phyloP scores from a whole-genome alignment of 2,888 invertebrate species.

The Copidosoma aretas region DNA sequence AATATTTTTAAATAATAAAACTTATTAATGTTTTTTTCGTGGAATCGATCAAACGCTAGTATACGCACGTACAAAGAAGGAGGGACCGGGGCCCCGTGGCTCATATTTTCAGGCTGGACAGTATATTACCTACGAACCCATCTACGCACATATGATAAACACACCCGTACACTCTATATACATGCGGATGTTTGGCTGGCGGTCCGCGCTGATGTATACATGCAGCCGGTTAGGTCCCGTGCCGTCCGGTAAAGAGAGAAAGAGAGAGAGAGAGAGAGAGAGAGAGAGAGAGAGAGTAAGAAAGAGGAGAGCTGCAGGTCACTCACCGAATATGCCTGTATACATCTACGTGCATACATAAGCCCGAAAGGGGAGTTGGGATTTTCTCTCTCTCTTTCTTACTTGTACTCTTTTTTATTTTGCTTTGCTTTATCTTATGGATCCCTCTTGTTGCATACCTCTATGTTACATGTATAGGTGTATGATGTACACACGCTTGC shows the following conservation, averaged over 20 bases:
- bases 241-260: background rate
- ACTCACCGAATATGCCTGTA: conserved; percentile 59
- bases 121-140: conserved; percentile 51
- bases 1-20: too few species aligned
- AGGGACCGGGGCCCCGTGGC: conserved; percentile 54
- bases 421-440: background rate
- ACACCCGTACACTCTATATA: conserved; percentile 7
- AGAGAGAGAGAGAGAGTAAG: conserved; percentile 5
- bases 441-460: conserved; percentile 1
- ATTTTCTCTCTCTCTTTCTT: conserved; percentile 18
- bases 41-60: too few species aligned
- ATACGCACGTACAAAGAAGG: conserved; percentile 41
- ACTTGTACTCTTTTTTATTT: background rate
- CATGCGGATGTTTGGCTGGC: conserved; percentile 54
- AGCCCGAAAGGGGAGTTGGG: conserved; percentile 35
- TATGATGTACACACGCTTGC: conserved; percentile 4
- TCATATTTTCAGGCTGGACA: conserved; percentile 59
- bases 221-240: background rate
- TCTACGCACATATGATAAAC: background rate
- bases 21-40: too few species aligned
- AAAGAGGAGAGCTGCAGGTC: conserved; percentile 56
- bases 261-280: conserved; percentile 7
- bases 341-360: conserved; percentile 31
- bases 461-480: background rate
- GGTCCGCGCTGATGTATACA: conserved; percentile 40